Conservation (phyloP, 2,113 vertebrate species). For the Phasianus colchicus region DNA sequence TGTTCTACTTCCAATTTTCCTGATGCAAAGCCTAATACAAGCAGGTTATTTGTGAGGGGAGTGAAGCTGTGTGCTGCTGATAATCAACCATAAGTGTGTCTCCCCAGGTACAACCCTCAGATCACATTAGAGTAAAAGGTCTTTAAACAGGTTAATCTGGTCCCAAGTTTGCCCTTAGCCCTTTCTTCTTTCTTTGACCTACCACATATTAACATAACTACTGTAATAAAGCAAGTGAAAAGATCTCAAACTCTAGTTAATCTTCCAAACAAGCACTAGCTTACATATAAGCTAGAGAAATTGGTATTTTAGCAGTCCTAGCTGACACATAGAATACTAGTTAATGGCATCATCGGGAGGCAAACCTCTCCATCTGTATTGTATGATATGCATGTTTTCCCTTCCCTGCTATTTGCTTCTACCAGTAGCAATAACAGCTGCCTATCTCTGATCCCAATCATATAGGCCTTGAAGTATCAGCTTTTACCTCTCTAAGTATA, state of each 20-base stretch:
- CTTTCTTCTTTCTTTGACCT: not conserved
- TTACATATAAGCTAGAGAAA: not conserved
- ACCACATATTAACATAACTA: not conserved
- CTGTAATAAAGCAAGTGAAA: not conserved
- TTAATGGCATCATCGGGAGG: not conserved
- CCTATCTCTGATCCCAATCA: not conserved
- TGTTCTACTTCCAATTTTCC: not conserved
- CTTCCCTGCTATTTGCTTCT: not conserved
- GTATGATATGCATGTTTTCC: not conserved
- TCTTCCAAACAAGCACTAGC: not conserved
- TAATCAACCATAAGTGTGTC: not conserved
- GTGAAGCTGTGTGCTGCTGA: not conserved
- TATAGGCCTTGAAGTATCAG: not conserved
- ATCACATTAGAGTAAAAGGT: not conserved
- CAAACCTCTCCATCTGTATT: not conserved
- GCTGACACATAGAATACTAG: too few species aligned
- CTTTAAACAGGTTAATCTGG: not conserved
- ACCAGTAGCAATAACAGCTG: not conserved
- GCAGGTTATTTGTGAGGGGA: not conserved
- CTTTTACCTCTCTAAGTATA: not conserved
- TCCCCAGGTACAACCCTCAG: not conserved
- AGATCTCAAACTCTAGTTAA: not conserved
- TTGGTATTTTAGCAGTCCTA: not conserved
- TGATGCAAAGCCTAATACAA: not conserved
- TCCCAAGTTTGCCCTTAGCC: not conserved